Base-by-base conservation (phyloP, 2,888 invertebrate species). In the Pinctada fucata region DNA sequence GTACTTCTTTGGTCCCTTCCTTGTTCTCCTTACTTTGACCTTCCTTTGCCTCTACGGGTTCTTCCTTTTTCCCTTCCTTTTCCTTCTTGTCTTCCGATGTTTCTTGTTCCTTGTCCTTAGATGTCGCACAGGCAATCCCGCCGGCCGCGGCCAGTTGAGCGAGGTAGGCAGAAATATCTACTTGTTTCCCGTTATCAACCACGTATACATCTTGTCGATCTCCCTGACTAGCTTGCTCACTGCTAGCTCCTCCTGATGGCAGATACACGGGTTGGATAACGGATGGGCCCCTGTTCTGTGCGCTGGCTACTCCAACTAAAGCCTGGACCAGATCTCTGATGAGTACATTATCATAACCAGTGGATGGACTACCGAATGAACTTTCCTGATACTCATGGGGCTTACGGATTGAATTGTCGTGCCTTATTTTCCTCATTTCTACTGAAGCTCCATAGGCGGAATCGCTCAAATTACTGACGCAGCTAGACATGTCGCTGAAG, bases 291-390 rank as follows among this genome's bases (percentile, higher is more conserved):
- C 52, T 73, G 45, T 76, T 80, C 16, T 82, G 81, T 10, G 78
- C 73, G 16, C 79, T 78, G 13, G 87, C 79, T 5, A 86, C 84
- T 16, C 83, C 85, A 10, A 85, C 85, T 16, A 89, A 84, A 13
- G 87, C 89, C 49, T 86, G 82, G n/a, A 87, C 84, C 13, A 89
- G 84, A 71, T 88, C 87, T 70, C 84, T 83, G 52, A 89, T 84
- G 50, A 89, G 78, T 64, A 82, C 82, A 31, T 58, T 58, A 58
- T 58, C 58, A 13, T 58, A 58, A 10, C 81, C 84, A 67, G 83
- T 69, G 13, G 52, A 64, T 16, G 64, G 48, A 49, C 10, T n/a
- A 10, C 4, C 45, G 72, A 70, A 47, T 49, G 63, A 63, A 78
- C 70, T 63, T 47, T 67, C 50, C 69, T 83, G 79, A 79, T 80